Evolutionary conservation across 2,797 vertebrate genomes (phyloP).

Genomic region (Acanthopagrus latus): DNA sequence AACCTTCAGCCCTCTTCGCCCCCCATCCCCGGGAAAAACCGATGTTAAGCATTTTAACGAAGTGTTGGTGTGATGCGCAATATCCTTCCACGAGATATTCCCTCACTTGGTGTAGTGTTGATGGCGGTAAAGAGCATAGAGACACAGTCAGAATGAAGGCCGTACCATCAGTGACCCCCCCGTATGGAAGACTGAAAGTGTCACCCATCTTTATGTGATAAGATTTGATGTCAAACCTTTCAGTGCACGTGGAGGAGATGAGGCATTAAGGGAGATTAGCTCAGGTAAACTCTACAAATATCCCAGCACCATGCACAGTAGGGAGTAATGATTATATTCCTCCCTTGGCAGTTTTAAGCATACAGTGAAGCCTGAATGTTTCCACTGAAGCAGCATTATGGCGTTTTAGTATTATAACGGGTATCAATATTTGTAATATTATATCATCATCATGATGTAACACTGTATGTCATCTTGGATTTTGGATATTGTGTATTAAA

Average conservation of each 20-base stretch:
- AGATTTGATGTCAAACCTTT: slow-evolving; percentile 9
- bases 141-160: neutral
- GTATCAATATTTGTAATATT: no score
- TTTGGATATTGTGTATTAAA: no score
- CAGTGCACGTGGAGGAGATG: neutral
- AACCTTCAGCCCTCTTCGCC: slow-evolving; percentile 10
- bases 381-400: neutral
- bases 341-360: neutral
- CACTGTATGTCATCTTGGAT: no score
- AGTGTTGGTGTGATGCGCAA: neutral
- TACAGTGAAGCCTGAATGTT: neutral
- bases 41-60: neutral
- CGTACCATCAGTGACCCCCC: neutral
- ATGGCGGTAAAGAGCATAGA: neutral
- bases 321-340: neutral
- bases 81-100: neutral
- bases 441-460: no score
- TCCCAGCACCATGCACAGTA: neutral
- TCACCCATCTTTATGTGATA: neutral
- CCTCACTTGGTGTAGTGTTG: neutral
- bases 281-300: slow-evolving; percentile 13
- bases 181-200: neutral
- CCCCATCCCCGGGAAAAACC: slow-evolving; percentile 18
- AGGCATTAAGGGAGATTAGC: slow-evolving; percentile 1
- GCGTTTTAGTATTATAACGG: neutral